Base-by-base conservation (phyloP, 2,888 invertebrate genomes). In the Tenthredo livida region DNA sequence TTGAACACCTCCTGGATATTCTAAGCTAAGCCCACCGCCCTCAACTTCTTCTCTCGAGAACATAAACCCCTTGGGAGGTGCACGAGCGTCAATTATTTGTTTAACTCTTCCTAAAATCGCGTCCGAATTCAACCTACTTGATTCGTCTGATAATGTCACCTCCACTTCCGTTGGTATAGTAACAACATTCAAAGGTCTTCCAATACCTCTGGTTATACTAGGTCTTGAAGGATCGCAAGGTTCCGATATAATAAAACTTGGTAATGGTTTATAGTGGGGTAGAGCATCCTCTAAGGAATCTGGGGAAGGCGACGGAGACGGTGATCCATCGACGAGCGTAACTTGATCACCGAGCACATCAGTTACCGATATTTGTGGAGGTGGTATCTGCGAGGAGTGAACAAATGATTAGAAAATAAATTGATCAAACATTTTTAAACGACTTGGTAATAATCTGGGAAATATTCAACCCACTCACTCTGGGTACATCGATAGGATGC, bases 331-430 rank as follows among this genome's bases (percentile, higher is more conserved):
- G 0, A 97, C 96, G 2, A 97, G 91, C 0, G 97, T 97, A 0
- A 97, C 96, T 93, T 97, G 97, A 7, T 97, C 97, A 0, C 98
- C 98, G 84, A 97, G 95, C 84, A 98, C 98, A 92, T 98, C 98
- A 0, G 98, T 98, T 12, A 98, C 95, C 89, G 98, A 98, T 86
- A 98, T 98, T 93, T 98, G 98, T 0, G 98, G 98, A 0, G 98
- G 98, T 70, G 94, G 94, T 86, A 93, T 91, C 93, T 93, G 88
- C 21, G 47, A 61, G 40, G 25, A 61, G 25, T 2, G 29, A 54
- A 58, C 2, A 12, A 78, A 37, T n/a, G 5, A 61, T 37, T 15
- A 40, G 25, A 17, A 58, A 29, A 29, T 29, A 58, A 33, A 33
- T 29, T 54, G 17, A 29, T 50, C 7, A 54, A 29, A 77, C 4